Base-by-base conservation (phyloP, 2,888 invertebrate species). In the Aspidiotus rigidus region DNA sequence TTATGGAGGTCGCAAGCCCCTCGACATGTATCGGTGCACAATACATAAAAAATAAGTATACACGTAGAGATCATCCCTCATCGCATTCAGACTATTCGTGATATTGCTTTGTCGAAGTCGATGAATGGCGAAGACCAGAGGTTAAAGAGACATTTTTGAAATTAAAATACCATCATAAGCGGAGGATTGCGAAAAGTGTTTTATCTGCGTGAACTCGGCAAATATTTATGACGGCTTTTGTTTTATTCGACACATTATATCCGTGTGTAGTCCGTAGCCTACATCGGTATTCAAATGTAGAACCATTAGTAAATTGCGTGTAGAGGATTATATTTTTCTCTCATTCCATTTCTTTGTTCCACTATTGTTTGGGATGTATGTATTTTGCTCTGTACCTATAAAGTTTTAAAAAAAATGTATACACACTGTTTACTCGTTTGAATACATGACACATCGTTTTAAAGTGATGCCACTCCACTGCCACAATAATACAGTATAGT, bases 291-390 rank as follows among this genome's bases (percentile, higher is more conserved):
- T 66, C 56, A 59, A 59, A 44, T 57, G 49, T 16, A 39, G 59
- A 66, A 59, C 66, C 66, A 66, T 66, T 66, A 66, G 66, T 66
- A 66, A 66, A 66, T 66, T 66, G 66, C 66, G 66, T 66, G 66
- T 66, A 39, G 59, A 59, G 66, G 66, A 66, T 66, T 66, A 56
- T 53, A 66, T 66, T 66, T 66, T 59, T 57, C 54, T 66, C 44
- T 16, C 57, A 57, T 64, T 10, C 59, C 59, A 59, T 59, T 59
- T 59, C 39, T 28, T 59, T 59, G 10, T 39, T 15, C 17, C 1
- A 15, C 16, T 56, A 15, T 56, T 56, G n/a, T 56, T 49, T 6
- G 49, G 11, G 28, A 28, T 28, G 28, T 28, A 28, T 28, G 28
- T 49, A 49, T 49, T 49, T 11, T 49, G 2, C 49, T 49, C 11